A percentile compares a stretch with the other conserved stretches of the same genome.
Evolutionary conservation across 2,888 invertebrate species (phyloP).

Genomic region (Synergus umbraculus): DNA sequence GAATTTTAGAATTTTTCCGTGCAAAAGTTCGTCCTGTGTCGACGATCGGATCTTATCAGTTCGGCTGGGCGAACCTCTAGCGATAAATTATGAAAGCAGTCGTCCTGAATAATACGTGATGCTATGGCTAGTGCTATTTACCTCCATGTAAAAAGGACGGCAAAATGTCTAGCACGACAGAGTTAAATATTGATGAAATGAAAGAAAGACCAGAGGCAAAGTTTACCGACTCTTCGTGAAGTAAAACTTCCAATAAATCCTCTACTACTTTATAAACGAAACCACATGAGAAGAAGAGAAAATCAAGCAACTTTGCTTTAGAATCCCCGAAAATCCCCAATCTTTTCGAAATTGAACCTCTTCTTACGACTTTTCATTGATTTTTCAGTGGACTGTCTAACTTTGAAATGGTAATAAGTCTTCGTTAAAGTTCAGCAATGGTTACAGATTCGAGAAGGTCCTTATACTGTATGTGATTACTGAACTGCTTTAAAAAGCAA

Average conservation of each 20-base stretch:
- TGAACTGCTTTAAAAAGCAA: slow-evolving; percentile 14
- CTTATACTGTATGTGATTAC: neutral
- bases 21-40: slow-evolving; percentile 24
- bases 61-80: neutral
- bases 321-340: neutral
- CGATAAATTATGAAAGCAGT: slow-evolving; percentile 30
- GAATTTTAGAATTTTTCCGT: slow-evolving; percentile 23
- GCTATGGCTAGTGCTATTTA: neutral
- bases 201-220: neutral
- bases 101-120: slow-evolving; percentile 32
- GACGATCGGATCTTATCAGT: slow-evolving; percentile 28
- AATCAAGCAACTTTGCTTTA: neutral
- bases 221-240: neutral
- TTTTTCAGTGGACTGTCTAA: slow-evolving; percentile 32
- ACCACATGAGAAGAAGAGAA: neutral
- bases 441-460: neutral
- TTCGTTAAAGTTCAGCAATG: slow-evolving; percentile 7
- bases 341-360: slow-evolving; percentile 7
- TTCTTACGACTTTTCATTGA: slow-evolving; percentile 14
- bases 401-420: slow-evolving; percentile 37
- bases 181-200: slow-evolving; percentile 36
- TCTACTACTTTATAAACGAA: neutral
- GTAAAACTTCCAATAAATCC: neutral
- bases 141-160: neutral
- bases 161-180: slow-evolving; percentile 11